phyloP scores from a whole-genome alignment of 1,140 invertebrate species.

The Monochamus saltuarius region DNA sequence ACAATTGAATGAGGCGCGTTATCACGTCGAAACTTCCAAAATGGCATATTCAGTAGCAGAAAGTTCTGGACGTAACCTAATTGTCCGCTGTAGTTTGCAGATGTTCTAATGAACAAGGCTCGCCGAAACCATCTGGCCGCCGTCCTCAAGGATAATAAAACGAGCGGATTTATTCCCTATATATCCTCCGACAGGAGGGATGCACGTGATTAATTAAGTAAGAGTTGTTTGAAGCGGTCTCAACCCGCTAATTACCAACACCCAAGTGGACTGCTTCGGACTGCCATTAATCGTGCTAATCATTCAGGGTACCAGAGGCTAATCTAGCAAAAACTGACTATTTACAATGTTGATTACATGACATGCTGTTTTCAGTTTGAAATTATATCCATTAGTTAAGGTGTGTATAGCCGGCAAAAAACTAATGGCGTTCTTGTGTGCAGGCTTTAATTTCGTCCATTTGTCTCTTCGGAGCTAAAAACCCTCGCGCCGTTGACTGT shows the following conservation, averaged over 20 bases:
- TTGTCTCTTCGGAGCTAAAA: too few relatives aligned
- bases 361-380: constrained; percentile 18
- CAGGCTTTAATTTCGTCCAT: too few relatives aligned
- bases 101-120: constrained; percentile 19
- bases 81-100: constrained; percentile 18
- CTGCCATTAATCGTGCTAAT: constrained; percentile 9
- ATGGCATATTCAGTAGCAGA: too few relatives aligned
- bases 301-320: constrained; percentile 9
- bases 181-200: constrained; percentile 2
- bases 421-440: constrained; percentile 19
- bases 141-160: constrained; percentile 11
- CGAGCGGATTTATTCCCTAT: constrained; percentile 8
- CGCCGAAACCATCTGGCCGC: constrained; percentile 3
- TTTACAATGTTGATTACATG: constrained; percentile 22
- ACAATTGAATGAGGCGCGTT: too few relatives aligned
- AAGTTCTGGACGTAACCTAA: not conserved
- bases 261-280: constrained; percentile 2
- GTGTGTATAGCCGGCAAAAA: constrained; percentile 19
- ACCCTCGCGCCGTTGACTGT: too few relatives aligned
- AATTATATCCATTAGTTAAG: constrained; percentile 22
- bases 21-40: too few relatives aligned
- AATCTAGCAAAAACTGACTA: constrained; percentile 18
- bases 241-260: constrained; percentile 16
- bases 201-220: constrained; percentile 12
- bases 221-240: constrained; percentile 10